Evolutionary conservation across 2,888 invertebrate genomes (phyloP), one percentile per base, ranked within the genome.

Genomic region (Capitulum mitella): DNA sequence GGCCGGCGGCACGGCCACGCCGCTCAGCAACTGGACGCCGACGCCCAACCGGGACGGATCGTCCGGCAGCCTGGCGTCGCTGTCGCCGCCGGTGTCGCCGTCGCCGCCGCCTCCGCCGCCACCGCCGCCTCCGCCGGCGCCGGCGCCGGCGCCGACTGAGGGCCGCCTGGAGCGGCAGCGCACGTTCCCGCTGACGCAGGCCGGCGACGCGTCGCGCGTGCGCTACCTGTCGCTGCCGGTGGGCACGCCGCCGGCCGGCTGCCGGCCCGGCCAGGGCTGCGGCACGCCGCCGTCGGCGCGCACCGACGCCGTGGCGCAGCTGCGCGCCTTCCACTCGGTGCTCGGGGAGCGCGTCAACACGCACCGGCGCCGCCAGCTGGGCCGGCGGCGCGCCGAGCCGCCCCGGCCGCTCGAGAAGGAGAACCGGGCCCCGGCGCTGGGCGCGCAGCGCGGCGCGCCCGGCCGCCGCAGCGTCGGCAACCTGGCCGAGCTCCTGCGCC

Each of bases 1-100:
- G 40, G 81, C 78, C 29, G 79, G 78, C 51, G 78, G 77, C 32
- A 80, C 48, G 12, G 74, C 80, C 34, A 48, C 77, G 40, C 77
- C 81, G 12, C 78, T 75, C 70, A 37, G 37, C 37, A 70, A 70
- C 70, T 70, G 70, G 70, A 37, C 70, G 34, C 70, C 34, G 70
- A 70, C 70, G 70, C 70, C 70, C 34, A 70, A 37, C 22, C 37
- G 70, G 5, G n/a, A n/a, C 70, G 37, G 37, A 22, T 70, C 70
- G 37, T 34, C 70, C 37, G 70, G 14, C 37, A 70, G 70, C 19
- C 70, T 70, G 37, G 70, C 70, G 22, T 34, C 34, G 19, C 29
- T 61, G 14, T 29, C 61, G 29, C 3, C 61, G 3, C 61, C 61
- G 10, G 61, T 14, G 14, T 32, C 32, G 61, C 32, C 61, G 32